Conservation (phyloP, 2,113 vertebrate genomes). For the Motacilla tschutschensis region DNA sequence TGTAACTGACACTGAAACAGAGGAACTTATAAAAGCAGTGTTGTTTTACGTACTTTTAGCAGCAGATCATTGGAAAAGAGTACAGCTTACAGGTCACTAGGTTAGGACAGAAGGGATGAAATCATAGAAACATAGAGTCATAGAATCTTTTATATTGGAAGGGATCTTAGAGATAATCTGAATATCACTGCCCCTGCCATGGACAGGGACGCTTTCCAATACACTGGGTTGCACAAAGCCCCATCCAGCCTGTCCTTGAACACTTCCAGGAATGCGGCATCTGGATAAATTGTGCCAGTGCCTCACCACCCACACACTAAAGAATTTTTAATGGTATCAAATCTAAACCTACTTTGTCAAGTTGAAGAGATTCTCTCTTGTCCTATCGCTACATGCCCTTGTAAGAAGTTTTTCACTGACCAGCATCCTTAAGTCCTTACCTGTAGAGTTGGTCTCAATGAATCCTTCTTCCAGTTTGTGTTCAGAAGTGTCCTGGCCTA, state of each 20-base stretch:
- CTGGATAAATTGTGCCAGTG: background rate
- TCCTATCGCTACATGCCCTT: background rate
- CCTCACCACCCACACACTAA: background rate
- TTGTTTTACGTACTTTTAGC: background rate
- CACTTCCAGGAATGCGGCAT: background rate
- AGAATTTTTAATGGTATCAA: background rate
- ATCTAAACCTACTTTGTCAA: background rate
- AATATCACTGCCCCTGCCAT: background rate
- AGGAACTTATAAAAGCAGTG: background rate
- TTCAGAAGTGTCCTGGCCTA: background rate
- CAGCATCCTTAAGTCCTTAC: background rate
- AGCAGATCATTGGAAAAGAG: slow-evolving; percentile 1
- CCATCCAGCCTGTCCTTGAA: background rate
- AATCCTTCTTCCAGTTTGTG: background rate
- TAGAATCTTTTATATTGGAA: background rate
- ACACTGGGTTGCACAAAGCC: background rate
- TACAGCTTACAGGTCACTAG: background rate
- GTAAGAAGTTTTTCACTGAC: background rate
- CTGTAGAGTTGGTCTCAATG: background rate
- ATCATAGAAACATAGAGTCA: background rate
- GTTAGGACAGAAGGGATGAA: background rate
- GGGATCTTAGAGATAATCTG: background rate
- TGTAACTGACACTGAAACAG: background rate
- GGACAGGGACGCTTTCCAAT: background rate
- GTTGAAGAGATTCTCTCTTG: background rate